A percentile compares a stretch with the other conserved stretches of the same genome.
These are phyloP conservation scores for Trilocha varians DNA, from an alignment of 2,888 invertebrate genomes.

Conservation along the genomic window DNA sequence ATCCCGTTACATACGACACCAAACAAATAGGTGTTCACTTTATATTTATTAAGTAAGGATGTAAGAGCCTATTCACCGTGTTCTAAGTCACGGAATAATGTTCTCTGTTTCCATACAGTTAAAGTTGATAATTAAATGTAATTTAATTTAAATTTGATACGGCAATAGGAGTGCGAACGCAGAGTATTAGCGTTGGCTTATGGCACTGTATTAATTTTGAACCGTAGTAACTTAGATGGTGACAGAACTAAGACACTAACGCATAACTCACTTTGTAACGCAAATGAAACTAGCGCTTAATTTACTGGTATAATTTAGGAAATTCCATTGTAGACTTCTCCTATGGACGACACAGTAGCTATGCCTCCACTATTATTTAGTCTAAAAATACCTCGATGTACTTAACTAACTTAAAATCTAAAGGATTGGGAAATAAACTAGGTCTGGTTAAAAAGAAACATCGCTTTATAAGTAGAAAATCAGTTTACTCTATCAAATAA, in stretches of 20 bases:
- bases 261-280: slow-evolving; percentile 70
- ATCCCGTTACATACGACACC: slow-evolving; percentile 64
- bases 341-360: background rate
- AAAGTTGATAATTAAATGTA: slow-evolving; percentile 24
- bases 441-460: background rate
- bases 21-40: slow-evolving; percentile 70
- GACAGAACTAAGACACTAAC: slow-evolving; percentile 72
- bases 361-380: background rate
- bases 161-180: slow-evolving; percentile 53
- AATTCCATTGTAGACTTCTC: slow-evolving; percentile 55
- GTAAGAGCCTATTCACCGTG: slow-evolving; percentile 34
- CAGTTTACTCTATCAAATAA: slow-evolving; percentile 13
- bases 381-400: background rate
- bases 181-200: slow-evolving; percentile 68
- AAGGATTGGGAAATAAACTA: background rate
- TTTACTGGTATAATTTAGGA: slow-evolving; percentile 71
- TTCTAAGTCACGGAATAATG: slow-evolving; percentile 10
- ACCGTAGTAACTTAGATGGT: slow-evolving; percentile 72
- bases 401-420: background rate
- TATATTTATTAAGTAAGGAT: slow-evolving; percentile 51
- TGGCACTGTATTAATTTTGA: slow-evolving; percentile 73
- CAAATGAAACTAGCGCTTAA: slow-evolving; percentile 72
- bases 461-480: background rate
- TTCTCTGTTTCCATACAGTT: slow-evolving; percentile 14
- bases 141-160: slow-evolving; percentile 56